A percentile compares a stretch with the other conserved stretches of the same genome.
Evolutionary conservation across 1,140 invertebrate genomes (phyloP).

Genomic region (Sinella curviseta): DNA sequence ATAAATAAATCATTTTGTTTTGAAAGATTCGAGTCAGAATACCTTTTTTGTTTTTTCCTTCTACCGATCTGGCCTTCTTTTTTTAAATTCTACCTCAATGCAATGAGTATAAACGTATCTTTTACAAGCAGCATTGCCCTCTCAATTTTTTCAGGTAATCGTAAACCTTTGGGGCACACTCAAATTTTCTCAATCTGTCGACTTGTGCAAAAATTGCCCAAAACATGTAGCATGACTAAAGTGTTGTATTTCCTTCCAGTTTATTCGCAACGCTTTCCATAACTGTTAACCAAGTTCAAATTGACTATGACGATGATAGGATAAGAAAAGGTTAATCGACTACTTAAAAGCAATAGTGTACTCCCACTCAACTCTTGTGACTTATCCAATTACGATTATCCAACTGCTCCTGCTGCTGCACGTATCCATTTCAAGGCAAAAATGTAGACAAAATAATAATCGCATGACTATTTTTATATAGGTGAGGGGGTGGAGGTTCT

Average conservation of each 20-base stretch:
- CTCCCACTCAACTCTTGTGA: background rate
- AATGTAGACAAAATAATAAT: background rate
- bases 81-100: background rate
- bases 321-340: background rate
- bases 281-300: background rate
- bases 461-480: background rate
- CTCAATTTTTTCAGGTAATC: too few species aligned
- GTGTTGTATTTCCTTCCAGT: background rate
- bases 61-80: background rate
- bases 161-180: too few species aligned
- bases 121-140: too few species aligned
- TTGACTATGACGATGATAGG: background rate
- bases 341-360: too few species aligned
- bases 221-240: background rate
- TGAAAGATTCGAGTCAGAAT: too few species aligned
- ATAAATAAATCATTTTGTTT: background rate
- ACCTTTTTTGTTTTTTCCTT: background rate
- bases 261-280: background rate
- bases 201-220: background rate
- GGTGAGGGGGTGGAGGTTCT: background rate
- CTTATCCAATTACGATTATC: background rate
- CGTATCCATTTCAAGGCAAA: background rate
- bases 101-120: too few species aligned
- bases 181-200: background rate
- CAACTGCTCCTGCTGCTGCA: background rate